A percentile compares a stretch with the other conserved stretches of the same genome.
These are phyloP conservation scores for Acanthosepion lycidas DNA, from an alignment of 2,888 invertebrate species.

Conservation along the genomic window DNA sequence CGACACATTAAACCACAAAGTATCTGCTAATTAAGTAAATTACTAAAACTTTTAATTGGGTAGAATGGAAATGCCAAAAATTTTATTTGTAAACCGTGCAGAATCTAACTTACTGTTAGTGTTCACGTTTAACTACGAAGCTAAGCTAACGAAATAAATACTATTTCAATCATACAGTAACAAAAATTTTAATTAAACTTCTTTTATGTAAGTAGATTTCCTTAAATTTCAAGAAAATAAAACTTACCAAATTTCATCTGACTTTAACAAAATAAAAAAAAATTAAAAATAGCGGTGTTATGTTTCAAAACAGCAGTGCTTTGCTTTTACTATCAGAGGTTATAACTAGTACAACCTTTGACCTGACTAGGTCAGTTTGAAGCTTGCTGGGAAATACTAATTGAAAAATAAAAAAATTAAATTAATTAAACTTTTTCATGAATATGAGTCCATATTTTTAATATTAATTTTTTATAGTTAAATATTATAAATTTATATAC, in stretches of 20 bases:
- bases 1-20: background rate
- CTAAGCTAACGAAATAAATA: background rate
- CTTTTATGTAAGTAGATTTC: background rate
- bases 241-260: conserved; percentile 23
- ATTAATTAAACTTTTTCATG: background rate
- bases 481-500: background rate
- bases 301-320: conserved; percentile 8
- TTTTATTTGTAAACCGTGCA: background rate
- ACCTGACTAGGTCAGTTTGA: background rate
- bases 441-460: background rate
- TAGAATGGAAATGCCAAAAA: background rate
- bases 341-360: conserved; percentile 7
- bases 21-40: background rate
- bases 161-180: background rate
- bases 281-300: background rate
- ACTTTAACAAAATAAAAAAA: background rate
- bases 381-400: background rate
- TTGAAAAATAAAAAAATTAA: background rate
- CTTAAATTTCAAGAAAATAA: background rate
- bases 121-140: background rate
- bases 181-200: background rate
- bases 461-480: background rate
- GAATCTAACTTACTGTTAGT: background rate
- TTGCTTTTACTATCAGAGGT: background rate
- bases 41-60: background rate